A percentile compares a stretch with the other conserved stretches of the same genome.
Conservation (phyloP, 2,113 vertebrate species). For the Petaurus breviceps region DNA sequence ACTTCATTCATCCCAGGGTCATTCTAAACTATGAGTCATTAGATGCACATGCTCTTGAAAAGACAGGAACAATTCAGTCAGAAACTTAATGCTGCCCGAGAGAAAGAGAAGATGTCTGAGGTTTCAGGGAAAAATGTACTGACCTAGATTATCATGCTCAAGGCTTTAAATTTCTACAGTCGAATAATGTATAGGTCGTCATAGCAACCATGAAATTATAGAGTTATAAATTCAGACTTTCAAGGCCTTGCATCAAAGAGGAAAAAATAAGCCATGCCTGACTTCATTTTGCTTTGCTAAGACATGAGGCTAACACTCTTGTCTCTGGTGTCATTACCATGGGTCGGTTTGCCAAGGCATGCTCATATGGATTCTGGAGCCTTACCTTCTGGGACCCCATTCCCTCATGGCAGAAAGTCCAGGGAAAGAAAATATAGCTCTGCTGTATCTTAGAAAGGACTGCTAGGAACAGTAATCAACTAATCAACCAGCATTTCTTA, state of each 20-base stretch:
- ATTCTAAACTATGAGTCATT: slow-evolving; percentile 70
- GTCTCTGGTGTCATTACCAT: slow-evolving; percentile 27
- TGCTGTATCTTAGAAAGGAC: background rate
- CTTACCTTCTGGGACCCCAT: no score
- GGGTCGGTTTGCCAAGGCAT: background rate
- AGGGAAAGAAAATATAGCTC: background rate
- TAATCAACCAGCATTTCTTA: slow-evolving; percentile 4
- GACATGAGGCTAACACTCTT: slow-evolving; percentile 30
- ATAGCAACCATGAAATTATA: slow-evolving; percentile 70
- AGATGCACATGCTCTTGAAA: slow-evolving; percentile 63
- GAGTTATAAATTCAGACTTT: slow-evolving; percentile 68
- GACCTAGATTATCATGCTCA: slow-evolving; percentile 62
- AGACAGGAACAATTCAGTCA: slow-evolving; percentile 60
- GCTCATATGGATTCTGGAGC: background rate
- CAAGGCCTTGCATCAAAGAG: slow-evolving; percentile 61
- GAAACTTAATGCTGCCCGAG: slow-evolving; percentile 56
- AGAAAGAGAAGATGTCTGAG: slow-evolving; percentile 71
- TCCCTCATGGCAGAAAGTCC: background rate
- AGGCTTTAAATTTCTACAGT: slow-evolving; percentile 67
- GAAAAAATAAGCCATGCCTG: slow-evolving; percentile 54
- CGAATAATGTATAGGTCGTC: slow-evolving; percentile 69
- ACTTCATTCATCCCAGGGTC: slow-evolving; percentile 60
- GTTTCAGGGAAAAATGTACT: slow-evolving; percentile 68
- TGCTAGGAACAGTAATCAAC: background rate
- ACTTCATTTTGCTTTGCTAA: slow-evolving; percentile 49